Evolutionary conservation across 2,113 vertebrate genomes (phyloP).

Genomic region (Thymallus thymallus): DNA sequence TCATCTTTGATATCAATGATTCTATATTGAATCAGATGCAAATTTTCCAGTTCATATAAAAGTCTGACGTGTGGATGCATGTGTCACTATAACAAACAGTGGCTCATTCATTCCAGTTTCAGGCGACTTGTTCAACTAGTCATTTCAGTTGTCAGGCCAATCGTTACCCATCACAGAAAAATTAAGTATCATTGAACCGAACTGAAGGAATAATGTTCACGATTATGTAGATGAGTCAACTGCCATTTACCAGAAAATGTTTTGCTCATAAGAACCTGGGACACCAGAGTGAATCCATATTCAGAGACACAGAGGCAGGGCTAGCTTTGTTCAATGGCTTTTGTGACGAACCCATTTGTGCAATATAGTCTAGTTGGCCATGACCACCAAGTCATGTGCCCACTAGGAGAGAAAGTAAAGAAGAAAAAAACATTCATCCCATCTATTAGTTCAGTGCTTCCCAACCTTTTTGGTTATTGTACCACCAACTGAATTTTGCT

Average conservation of each 20-base stretch:
- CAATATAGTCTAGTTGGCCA: constrained; percentile 50
- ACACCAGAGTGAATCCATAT: constrained; percentile 21
- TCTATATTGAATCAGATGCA: background rate
- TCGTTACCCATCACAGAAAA: background rate
- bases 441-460: background rate
- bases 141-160: background rate
- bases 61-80: background rate
- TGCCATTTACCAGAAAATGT: background rate
- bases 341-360: constrained; percentile 55
- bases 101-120: no score
- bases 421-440: constrained; percentile 15
- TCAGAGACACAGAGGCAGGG: constrained; percentile 40
- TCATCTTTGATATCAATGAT: background rate
- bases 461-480: no score
- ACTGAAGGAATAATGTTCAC: background rate
- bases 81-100: no score
- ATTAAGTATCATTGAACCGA: constrained; percentile 1
- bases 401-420: background rate
- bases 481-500: no score
- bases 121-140: no score
- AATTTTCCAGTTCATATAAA: constrained; percentile 33
- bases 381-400: constrained; percentile 5
- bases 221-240: background rate
- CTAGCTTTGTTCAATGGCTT: constrained; percentile 68
- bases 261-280: constrained; percentile 39